These are phyloP conservation scores for Rissa tridactyla DNA, from an alignment of 2,113 vertebrate genomes.

Conservation along the genomic window DNA sequence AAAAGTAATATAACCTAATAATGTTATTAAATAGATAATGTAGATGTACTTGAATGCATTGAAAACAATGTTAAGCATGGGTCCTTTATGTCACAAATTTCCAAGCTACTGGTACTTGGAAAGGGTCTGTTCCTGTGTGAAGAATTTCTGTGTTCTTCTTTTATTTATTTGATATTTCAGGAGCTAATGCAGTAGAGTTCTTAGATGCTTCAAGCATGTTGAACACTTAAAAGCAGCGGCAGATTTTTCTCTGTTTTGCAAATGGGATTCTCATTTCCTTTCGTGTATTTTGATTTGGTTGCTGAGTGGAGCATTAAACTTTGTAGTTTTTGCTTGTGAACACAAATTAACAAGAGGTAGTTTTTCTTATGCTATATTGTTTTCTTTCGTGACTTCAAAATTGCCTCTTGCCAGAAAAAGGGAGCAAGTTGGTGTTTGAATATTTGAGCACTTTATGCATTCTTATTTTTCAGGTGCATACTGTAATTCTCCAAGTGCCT, in stretches of 20 bases:
- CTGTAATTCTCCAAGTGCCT: slow-evolving; percentile 97
- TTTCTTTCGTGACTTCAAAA: neutral
- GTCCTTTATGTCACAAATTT: neutral
- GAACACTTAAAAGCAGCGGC: neutral
- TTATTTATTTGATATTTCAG: neutral
- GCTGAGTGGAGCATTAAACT: neutral
- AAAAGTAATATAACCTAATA: neutral
- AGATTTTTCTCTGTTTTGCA: neutral
- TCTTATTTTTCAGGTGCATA: slow-evolving; percentile 83
- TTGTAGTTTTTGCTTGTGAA: neutral
- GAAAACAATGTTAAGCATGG: neutral
- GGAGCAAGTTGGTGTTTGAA: neutral
- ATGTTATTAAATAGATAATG: neutral
- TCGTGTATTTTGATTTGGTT: neutral
- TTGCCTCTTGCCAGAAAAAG: neutral
- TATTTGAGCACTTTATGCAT: neutral
- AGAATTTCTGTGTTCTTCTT: neutral
- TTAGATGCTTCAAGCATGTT: neutral
- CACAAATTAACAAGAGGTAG: neutral
- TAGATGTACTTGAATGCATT: neutral
- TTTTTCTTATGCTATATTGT: neutral
- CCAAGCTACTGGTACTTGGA: neutral
- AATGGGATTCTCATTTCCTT: neutral
- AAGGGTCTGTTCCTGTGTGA: neutral
- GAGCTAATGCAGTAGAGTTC: neutral